These are phyloP conservation scores for Anoplius nigerrimus DNA, from an alignment of 2,888 invertebrate species.

Conservation along the genomic window DNA sequence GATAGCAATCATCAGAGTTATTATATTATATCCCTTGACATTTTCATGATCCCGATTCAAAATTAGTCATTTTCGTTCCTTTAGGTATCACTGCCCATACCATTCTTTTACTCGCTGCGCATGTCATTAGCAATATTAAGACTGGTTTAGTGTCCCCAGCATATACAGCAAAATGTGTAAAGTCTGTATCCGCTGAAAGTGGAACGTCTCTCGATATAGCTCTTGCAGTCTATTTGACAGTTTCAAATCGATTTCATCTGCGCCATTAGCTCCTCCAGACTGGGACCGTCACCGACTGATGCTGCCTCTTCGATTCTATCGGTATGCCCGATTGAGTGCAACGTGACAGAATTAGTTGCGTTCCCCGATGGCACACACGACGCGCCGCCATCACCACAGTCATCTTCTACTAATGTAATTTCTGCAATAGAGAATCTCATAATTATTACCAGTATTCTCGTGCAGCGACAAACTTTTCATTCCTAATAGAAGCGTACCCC, in stretches of 20 bases:
- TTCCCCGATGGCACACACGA: slow-evolving; percentile 33
- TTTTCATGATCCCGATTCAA: no score
- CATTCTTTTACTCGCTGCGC: no score
- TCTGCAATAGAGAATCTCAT: slow-evolving; percentile 69
- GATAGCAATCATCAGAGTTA: no score
- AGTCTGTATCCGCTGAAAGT: no score
- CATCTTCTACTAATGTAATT: slow-evolving; percentile 84
- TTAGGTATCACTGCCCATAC: no score
- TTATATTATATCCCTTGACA: no score
- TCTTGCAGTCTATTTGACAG: background rate
- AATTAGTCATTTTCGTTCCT: no score
- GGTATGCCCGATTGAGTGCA: background rate
- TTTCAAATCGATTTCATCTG: slow-evolving; percentile 91
- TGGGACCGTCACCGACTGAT: slow-evolving; percentile 77
- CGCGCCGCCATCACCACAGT: slow-evolving; percentile 63
- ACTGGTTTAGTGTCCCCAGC: no score
- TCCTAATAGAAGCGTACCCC: slow-evolving; percentile 79
- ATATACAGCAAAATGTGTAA: no score
- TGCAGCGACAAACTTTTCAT: background rate
- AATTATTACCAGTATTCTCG: background rate
- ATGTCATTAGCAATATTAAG: no score
- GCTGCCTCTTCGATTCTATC: slow-evolving; percentile 1
- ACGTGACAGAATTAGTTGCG: no score
- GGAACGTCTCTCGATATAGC: no score
- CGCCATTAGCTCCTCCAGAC: slow-evolving; percentile 93